These are phyloP conservation scores for Sebastes matsubarae DNA, from an alignment of 2,797 vertebrate genomes.

Conservation along the genomic window DNA sequence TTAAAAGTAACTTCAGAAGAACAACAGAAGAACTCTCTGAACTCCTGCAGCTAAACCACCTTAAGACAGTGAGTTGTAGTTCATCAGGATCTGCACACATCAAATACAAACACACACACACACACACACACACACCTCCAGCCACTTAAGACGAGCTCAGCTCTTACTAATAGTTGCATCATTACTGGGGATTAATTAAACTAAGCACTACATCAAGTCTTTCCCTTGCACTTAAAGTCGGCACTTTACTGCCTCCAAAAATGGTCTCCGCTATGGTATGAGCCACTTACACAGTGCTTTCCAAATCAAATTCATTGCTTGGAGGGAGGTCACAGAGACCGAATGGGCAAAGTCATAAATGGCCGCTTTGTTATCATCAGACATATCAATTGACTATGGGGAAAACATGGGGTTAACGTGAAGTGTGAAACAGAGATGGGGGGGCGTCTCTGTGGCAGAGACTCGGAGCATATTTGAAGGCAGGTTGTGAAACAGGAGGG, in stretches of 20 bases:
- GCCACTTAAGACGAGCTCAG: conserved; percentile 73
- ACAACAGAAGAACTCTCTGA: conserved; percentile 8
- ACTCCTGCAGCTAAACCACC: conserved; percentile 6
- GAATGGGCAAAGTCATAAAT: conserved; percentile 41
- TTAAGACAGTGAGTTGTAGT: neutral
- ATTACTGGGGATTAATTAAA: conserved; percentile 87
- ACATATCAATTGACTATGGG: conserved; percentile 34
- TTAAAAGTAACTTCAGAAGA: conserved; percentile 27
- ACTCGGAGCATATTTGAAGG: conserved; percentile 72
- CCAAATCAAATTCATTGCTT: conserved; percentile 47
- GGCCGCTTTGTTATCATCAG: conserved; percentile 43
- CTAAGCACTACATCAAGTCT: conserved; percentile 75
- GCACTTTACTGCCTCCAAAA: conserved; percentile 29
- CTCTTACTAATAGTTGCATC: conserved; percentile 87
- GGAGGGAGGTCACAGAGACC: conserved; percentile 42
- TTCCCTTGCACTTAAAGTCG: conserved; percentile 60
- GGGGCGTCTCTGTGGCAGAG: conserved; percentile 46
- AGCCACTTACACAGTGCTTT: conserved; percentile 30
- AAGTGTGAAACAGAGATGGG: conserved; percentile 40
- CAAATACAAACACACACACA: neutral
- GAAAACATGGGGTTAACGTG: conserved; percentile 36
- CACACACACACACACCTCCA: conserved; percentile 45
- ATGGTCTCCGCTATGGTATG: conserved; percentile 6
- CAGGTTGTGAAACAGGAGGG: conserved; percentile 79
- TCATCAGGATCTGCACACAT: conserved; percentile 31